Base-by-base conservation (phyloP, 2,888 invertebrate species). In the Drosophila hamatofila region DNA sequence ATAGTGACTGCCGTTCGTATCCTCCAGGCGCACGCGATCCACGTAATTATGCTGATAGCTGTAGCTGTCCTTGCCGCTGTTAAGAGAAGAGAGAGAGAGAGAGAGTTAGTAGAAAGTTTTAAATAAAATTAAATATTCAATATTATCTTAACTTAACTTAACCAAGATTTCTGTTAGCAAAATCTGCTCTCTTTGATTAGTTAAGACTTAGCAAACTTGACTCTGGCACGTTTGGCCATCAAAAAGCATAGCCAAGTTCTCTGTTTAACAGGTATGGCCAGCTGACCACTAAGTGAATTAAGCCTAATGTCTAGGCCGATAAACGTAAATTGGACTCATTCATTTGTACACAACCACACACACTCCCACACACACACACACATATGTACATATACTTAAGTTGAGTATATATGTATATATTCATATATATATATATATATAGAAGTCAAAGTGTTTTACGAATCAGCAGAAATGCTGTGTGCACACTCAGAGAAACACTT, bases 1-100 rank as follows among this genome's bases (percentile, higher is more conserved):
- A 12, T 72, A 70, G 8, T 76, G 68, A 39, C 84, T 82, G 25
- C 74, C 75, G 57, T 77, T 79, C 51, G 89, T 88, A 30, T 88
- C 90, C 75, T 92, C 91, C 63, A 92, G 74, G 70, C 93, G 93
- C 62, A 93, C 93, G 63, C 93, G 92, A 88, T 93, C 93, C 86
- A 93, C 93, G 92, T 93, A 92, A 78, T 93, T 93, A 54, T 86
- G 86, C 67, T 86, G 86, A 81, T 91, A 92, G 80, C 91, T 91
- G 74, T 90, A 91, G 75, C 67, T 80, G 54, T 93, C 92, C 82
- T 91, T 92, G 84, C 89, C 81, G 16, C 80, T 78, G 83, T 69
- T 25, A 5, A 14, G 21, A 23, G 12, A 35, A 5, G 4, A 25
- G 14, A 25, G n/a, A 7, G 21, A 8, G 16, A 23, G 5, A 44